These are phyloP conservation scores for Hirtodrosophila cameraria DNA, from an alignment of 2,888 invertebrate species.

Conservation along the genomic window DNA sequence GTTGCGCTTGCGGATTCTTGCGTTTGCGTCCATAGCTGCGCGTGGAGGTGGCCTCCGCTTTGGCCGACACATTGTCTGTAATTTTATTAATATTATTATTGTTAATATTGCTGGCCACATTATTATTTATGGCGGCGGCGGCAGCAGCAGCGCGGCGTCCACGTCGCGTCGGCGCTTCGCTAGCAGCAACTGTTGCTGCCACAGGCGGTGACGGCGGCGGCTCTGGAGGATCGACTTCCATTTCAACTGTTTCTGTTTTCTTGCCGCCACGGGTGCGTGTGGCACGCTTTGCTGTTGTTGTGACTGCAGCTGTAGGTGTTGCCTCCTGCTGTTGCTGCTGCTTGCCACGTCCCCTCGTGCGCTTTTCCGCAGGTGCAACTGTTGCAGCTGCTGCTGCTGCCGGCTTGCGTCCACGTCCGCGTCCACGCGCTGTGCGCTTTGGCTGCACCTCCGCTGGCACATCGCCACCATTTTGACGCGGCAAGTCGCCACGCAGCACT, in stretches of 20 bases:
- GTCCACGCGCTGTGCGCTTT: constrained; percentile 72
- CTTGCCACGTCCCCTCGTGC: constrained; percentile 39
- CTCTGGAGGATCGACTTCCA: constrained; percentile 56
- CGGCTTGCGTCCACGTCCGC: constrained; percentile 65
- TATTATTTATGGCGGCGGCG: constrained; percentile 73
- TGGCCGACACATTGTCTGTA: constrained; percentile 78
- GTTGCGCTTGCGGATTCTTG: constrained; percentile 81
- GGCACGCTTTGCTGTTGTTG: constrained; percentile 44
- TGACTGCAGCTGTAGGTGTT: constrained; percentile 27
- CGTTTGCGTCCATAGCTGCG: constrained; percentile 83
- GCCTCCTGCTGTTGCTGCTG: constrained; percentile 9
- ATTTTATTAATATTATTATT: constrained; percentile 77
- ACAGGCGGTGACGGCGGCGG: constrained; percentile 32
- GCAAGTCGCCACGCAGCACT: constrained; percentile 76
- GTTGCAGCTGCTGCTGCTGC: not conserved
- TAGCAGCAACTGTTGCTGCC: constrained; percentile 31
- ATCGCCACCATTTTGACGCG: constrained; percentile 49
- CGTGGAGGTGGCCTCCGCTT: constrained; percentile 68
- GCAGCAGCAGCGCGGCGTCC: constrained; percentile 72
- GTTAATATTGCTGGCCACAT: constrained; percentile 54
- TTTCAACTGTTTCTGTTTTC: constrained; percentile 39
- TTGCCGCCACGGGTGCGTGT: constrained; percentile 62
- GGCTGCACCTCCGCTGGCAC: constrained; percentile 31
- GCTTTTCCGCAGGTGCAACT: constrained; percentile 26
- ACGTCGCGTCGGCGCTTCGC: constrained; percentile 59